These are phyloP conservation scores for Meiosimyza platycephala DNA, from an alignment of 2,888 invertebrate genomes.

Conservation along the genomic window DNA sequence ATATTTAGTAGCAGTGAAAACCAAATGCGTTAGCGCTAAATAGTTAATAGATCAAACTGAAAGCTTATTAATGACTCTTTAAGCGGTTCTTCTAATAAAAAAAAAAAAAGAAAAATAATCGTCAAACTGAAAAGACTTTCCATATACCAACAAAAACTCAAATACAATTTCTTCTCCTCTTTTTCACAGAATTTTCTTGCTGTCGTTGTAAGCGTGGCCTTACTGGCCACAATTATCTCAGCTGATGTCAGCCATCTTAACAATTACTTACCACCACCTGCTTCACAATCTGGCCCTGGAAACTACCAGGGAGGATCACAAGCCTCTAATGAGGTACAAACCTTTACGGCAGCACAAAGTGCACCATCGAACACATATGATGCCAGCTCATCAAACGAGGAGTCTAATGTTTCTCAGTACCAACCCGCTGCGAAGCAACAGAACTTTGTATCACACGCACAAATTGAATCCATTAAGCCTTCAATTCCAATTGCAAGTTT, in stretches of 20 bases:
- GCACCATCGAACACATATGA: slow-evolving; percentile 28
- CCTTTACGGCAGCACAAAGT: slow-evolving; percentile 9
- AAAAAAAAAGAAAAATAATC: too few species aligned
- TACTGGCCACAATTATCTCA: slow-evolving; percentile 41
- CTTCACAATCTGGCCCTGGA: not conserved
- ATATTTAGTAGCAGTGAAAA: too few species aligned
- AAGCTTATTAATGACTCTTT: too few species aligned
- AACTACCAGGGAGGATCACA: not conserved
- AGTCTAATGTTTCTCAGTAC: too few species aligned
- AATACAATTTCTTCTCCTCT: slow-evolving; percentile 15
- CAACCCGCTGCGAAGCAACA: not conserved
- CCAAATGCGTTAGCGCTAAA: too few species aligned
- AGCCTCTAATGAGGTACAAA: slow-evolving; percentile 27
- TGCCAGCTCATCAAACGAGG: too few species aligned
- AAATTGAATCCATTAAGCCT: slow-evolving; percentile 53
- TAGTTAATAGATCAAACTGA: too few species aligned
- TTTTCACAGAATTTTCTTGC: slow-evolving; percentile 51
- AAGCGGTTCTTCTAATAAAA: too few species aligned
- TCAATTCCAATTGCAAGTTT: slow-evolving; percentile 56
- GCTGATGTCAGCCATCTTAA: slow-evolving; percentile 50
- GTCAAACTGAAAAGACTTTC: too few species aligned
- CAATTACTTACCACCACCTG: slow-evolving; percentile 51
- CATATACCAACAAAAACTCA: not conserved
- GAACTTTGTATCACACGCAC: slow-evolving; percentile 8
- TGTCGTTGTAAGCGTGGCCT: slow-evolving; percentile 43